Evolutionary conservation across 2,888 invertebrate genomes (phyloP).

Genomic region (Eupithecia subumbrata): DNA sequence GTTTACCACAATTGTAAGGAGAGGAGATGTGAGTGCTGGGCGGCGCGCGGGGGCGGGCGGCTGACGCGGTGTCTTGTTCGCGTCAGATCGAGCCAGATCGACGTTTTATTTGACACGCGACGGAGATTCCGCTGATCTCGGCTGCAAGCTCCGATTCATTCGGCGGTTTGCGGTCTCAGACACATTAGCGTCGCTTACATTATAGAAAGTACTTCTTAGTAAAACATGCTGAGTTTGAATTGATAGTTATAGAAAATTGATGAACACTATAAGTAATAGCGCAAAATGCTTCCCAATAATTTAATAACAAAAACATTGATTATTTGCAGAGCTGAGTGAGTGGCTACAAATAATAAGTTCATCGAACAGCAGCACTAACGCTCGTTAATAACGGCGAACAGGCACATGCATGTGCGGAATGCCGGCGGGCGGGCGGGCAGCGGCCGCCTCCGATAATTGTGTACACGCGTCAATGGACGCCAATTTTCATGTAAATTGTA

Average conservation of each 20-base stretch:
- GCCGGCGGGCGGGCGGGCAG: constrained; percentile 26
- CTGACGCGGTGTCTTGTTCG: constrained; percentile 21
- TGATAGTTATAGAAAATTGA: too few species aligned
- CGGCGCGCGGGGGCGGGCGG: neutral
- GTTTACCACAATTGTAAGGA: neutral
- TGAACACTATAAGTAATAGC: neutral
- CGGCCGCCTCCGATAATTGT: constrained; percentile 62
- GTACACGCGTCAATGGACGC: constrained; percentile 57
- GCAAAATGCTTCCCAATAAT: neutral
- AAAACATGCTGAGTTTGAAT: neutral
- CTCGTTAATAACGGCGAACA: neutral
- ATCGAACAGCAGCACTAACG: neutral
- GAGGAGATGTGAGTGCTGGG: neutral
- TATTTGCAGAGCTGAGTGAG: neutral
- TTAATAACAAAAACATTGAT: neutral
- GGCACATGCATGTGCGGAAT: neutral
- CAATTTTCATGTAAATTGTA: constrained; percentile 66
- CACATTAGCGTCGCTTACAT: neutral
- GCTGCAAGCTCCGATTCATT: constrained; percentile 22
- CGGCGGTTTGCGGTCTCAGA: neutral
- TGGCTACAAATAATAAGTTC: neutral
- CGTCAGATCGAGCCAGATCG: constrained; percentile 27
- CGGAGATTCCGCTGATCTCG: constrained; percentile 30
- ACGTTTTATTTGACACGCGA: constrained; percentile 33
- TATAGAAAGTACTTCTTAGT: neutral